Evolutionary conservation across 2,888 invertebrate species (phyloP), one percentile per base, ranked within the genome.

Genomic region (Pandemis heparana): DNA sequence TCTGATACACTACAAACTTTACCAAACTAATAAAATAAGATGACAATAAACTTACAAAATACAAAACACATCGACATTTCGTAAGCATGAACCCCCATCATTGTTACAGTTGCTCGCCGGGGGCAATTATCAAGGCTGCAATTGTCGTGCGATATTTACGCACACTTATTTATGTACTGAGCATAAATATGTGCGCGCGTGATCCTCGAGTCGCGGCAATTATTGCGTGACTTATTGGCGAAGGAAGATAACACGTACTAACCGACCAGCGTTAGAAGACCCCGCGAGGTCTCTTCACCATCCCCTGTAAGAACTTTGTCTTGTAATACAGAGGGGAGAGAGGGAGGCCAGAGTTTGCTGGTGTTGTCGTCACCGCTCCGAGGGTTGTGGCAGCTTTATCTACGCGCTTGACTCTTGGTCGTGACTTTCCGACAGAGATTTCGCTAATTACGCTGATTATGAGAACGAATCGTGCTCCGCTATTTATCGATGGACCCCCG

Each of bases 201-300:
- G 92, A 90, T 89, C 86, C 88, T 85, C 85, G 82, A 85, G 83
- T 85, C 88, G 90, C 90, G 88, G 94, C 92, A 94, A 94, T 94
- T 94, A 94, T 92, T 90, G 92, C 89, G 89, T 93, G 93, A 94
- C 92, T 94, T 94, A 94, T 94, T 94, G 93, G 89, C 89, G 89
- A 87, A 87, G 85, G 85, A 86, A 91, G 94, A 94, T 94, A 94
- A 92, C 93, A 91, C 91, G 91, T 91, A 88, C 87, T 80, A 82
- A 82, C 80, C 86, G 82, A 82, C 93, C 89, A 87, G 75, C 77
- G 67, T 82, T 77, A 68, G 6, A 64, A 80, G 89, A 88, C 56
- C 90, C 79, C 79, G 78, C 14, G 61, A 76, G 63, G 73, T 76
- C 73, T 79, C 59, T 46, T 10, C 14, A 56, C 66, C 32, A 5